Percentiles rank a stretch among this genome's conserved stretches.
Conservation (phyloP, 2,113 vertebrate genomes). For the Phyllostomus discolor region DNA sequence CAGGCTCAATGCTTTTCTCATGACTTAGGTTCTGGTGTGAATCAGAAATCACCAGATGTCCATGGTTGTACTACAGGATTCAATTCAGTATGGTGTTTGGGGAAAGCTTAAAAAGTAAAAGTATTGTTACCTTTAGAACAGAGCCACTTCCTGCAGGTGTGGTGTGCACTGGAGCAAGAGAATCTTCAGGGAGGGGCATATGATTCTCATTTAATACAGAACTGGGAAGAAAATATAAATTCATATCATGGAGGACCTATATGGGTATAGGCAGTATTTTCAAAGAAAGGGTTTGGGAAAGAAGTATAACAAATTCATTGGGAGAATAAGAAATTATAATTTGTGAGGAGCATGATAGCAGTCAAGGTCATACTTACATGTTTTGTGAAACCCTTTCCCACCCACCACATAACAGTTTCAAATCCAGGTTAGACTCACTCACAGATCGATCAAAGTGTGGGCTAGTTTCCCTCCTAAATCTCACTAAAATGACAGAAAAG, state of each 20-base stretch:
- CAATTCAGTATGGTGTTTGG: not conserved
- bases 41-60: not conserved
- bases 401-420: not conserved
- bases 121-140: conserved; percentile 77
- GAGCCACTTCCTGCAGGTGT: conserved; percentile 59
- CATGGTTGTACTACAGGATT: not conserved
- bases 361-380: not conserved
- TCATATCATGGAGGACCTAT: not conserved
- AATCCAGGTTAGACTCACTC: not conserved
- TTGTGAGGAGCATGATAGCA: not conserved
- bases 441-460: not conserved
- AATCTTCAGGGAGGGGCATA: conserved; percentile 52
- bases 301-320: not conserved
- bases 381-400: not conserved
- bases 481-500: not conserved
- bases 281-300: not conserved
- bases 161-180: conserved; percentile 45
- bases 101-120: not conserved
- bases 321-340: not conserved
- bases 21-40: not conserved
- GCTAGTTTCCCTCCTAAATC: not conserved
- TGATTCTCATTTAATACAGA: conserved; percentile 58
- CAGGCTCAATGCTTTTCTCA: not conserved
- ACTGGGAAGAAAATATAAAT: conserved; percentile 67
- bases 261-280: not conserved